A percentile compares a stretch with the other conserved stretches of the same genome.
Conservation (phyloP, 2,797 vertebrate genomes). For the Pangasius mekongensis region DNA sequence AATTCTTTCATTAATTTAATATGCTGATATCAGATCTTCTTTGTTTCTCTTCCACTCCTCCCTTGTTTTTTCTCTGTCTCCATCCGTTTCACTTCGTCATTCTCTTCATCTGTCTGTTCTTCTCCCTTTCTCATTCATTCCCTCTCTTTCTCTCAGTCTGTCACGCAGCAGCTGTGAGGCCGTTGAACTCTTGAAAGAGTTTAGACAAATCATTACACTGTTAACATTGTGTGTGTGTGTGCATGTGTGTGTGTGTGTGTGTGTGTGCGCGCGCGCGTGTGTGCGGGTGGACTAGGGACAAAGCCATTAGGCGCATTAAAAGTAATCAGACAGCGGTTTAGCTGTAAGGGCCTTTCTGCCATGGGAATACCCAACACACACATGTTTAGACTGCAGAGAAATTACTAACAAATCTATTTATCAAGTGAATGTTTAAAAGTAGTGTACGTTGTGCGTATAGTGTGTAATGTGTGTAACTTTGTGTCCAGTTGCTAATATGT, state of each 20-base stretch:
- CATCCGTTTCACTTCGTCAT: conserved; percentile 1
- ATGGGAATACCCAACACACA: conserved; percentile 35
- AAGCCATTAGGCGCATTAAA: conserved; percentile 45
- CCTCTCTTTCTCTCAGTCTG: neutral
- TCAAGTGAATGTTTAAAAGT: conserved; percentile 7
- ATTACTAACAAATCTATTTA: conserved; percentile 35
- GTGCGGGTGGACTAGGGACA: conserved; percentile 36
- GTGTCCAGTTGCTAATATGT: neutral
- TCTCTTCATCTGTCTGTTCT: conserved; percentile 29
- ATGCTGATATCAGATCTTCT: neutral
- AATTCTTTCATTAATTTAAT: neutral
- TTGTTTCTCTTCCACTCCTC: neutral
- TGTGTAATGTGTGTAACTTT: conserved; percentile 19
- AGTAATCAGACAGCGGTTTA: conserved; percentile 50
- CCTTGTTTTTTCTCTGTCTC: neutral
- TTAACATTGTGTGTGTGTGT: conserved; percentile 5
- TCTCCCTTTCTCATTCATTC: conserved; percentile 11
- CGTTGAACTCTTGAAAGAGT: conserved; percentile 50
- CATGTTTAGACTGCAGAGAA: conserved; percentile 26
- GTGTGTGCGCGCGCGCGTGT: too few species aligned
- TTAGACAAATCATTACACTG: conserved; percentile 54
- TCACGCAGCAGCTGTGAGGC: conserved; percentile 39
- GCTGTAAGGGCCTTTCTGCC: conserved; percentile 38
- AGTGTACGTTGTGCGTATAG: neutral
- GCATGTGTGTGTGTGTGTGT: neutral